Base-by-base conservation (phyloP, 30 jellyfish, hydroid and myxozoan species). In the Hydractinia echinata region DNA sequence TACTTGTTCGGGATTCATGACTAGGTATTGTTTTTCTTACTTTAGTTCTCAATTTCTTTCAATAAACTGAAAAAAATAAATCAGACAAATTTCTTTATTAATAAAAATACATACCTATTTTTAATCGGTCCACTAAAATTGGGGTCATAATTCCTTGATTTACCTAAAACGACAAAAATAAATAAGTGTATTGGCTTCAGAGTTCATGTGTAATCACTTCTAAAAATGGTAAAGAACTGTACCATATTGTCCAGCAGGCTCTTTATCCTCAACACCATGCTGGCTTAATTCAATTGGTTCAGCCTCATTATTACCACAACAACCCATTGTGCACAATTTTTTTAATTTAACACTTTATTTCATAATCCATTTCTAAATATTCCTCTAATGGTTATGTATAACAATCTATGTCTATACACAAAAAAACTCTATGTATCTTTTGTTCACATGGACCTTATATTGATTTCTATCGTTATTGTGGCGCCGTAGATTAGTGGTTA, bases 101-200 rank as follows among this genome's bases (percentile, higher is more conserved):
- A 54, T 13, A 69, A 19, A 48, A 13, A 66, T 10, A 51, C 86
- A 20, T 74, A 89, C 96, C 96, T 82, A 67, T 84, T 79, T 71
- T 84, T 76, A 51, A 84, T 89, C 55, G 96, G 96, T 15, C 96
- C 96, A 18, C 76, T 84, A 77, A 84, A 84, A 81, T 81, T 84
- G 19, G 96, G 95, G 61, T 89, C 95, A 89, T 89, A 84, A 82
- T 89, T 84, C 77, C 74, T 44, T 13, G 74, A 64, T 64, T 67
- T 70, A 15, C 74, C 74, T 54, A 51, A 54, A 76, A 52, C 18
- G 19, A 76, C 14, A 50, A 13, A 50, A 30, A 73, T 10, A 39
- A 16, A 73, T 3, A 16, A 1, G 15, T 11, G 19, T 11, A 58
- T 16, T 11, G 19, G 3, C 15, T 13, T 58, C 69, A 58, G 19